phyloP scores from a whole-genome alignment of 2,113 vertebrate genomes.

The Turdus rufiventris region DNA sequence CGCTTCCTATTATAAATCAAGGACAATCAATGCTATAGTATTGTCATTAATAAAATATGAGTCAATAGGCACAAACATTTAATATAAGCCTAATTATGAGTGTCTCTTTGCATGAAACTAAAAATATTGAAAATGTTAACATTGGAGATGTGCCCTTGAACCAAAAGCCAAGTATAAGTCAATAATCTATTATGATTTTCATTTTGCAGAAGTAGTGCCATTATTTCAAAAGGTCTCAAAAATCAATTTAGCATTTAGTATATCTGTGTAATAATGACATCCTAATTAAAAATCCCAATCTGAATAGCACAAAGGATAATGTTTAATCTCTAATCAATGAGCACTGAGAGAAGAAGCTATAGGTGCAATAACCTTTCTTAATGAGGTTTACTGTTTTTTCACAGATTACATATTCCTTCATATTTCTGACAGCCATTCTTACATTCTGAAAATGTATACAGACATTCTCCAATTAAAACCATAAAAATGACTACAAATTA shows the following conservation, averaged over 20 bases:
- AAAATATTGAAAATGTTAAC: slow-evolving; percentile 82
- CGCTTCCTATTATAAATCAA: slow-evolving; percentile 80
- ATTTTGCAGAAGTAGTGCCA: slow-evolving; percentile 77
- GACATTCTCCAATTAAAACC: background rate
- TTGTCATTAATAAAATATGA: slow-evolving; percentile 80
- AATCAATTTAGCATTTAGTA: slow-evolving; percentile 82
- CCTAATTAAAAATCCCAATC: slow-evolving; percentile 83
- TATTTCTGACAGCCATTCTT: background rate
- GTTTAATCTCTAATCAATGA: slow-evolving; percentile 81
- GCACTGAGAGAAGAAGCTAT: slow-evolving; percentile 60
- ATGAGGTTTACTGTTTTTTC: slow-evolving; percentile 56
- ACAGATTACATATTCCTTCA: slow-evolving; percentile 33
- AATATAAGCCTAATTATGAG: slow-evolving; percentile 77
- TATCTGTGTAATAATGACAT: slow-evolving; percentile 83
- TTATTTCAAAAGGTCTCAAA: slow-evolving; percentile 80
- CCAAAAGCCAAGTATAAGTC: slow-evolving; percentile 72
- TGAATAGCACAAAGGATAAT: slow-evolving; percentile 67
- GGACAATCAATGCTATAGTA: slow-evolving; percentile 79
- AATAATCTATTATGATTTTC: slow-evolving; percentile 92
- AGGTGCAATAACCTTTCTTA: slow-evolving; percentile 69
- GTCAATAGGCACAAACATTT: slow-evolving; percentile 79
- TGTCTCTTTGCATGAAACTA: slow-evolving; percentile 73
- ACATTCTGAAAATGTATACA: background rate
- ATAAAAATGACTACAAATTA: background rate
- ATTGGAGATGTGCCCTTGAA: slow-evolving; percentile 80